Evolutionary conservation across 2,797 vertebrate species (phyloP).

Genomic region (Sebastes elongatus): DNA sequence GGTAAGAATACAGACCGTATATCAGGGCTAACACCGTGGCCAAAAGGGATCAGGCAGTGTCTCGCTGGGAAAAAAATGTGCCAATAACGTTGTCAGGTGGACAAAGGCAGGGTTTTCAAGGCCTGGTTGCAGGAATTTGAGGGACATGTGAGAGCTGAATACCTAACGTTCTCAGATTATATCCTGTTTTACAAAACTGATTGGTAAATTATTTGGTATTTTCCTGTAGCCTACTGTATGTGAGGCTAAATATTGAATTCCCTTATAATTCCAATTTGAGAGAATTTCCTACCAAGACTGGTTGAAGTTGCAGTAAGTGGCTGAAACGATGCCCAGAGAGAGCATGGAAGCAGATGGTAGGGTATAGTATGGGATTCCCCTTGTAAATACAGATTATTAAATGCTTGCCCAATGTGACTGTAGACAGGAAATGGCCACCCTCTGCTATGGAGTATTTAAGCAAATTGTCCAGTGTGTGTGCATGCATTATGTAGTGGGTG

Average conservation of each 20-base stretch:
- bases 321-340: neutral
- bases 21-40: neutral
- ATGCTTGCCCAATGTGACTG: conserved; percentile 21
- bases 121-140: neutral
- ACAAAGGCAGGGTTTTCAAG: neutral
- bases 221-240: neutral
- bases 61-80: neutral
- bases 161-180: neutral
- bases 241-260: neutral
- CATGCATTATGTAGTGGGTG: conserved; percentile 15
- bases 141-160: neutral
- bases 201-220: neutral
- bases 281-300: neutral
- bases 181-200: neutral
- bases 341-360: conserved; percentile 10
- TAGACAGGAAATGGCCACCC: conserved; percentile 37
- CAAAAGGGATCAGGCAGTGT: neutral
- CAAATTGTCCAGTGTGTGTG: conserved; percentile 19
- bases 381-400: conserved; percentile 24
- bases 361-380: conserved; percentile 12
- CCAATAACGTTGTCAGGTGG: neutral
- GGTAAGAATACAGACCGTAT: neutral
- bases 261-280: neutral
- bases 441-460: conserved; percentile 25
- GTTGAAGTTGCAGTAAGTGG: neutral